These are phyloP conservation scores for Himalopsyche anomala DNA, from an alignment of 2,888 invertebrate species.

Conservation along the genomic window DNA sequence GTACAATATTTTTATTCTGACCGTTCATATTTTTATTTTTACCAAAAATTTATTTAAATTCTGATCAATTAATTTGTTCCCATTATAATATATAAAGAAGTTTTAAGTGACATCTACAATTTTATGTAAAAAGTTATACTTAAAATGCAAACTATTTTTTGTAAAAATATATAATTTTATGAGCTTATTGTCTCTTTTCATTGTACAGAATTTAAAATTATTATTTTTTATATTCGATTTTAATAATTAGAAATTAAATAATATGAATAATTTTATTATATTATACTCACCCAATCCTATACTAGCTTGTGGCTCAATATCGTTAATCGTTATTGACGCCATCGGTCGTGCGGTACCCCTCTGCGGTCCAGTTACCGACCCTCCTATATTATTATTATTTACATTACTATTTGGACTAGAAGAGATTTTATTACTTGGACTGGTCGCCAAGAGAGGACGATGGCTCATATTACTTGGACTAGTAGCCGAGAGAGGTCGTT, in stretches of 20 bases:
- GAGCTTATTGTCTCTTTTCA: too few species aligned
- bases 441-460: constrained; percentile 68
- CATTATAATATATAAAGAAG: too few species aligned
- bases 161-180: too few species aligned
- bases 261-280: constrained; percentile 55
- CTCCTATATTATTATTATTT: constrained; percentile 72
- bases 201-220: too few species aligned
- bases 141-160: too few species aligned
- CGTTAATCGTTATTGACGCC: constrained; percentile 72
- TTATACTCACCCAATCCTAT: constrained; percentile 72
- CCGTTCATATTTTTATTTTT: too few species aligned
- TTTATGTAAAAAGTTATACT: too few species aligned
- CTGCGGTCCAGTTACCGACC: constrained; percentile 67
- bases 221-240: too few species aligned
- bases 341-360: constrained; percentile 71
- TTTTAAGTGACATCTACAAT: too few species aligned
- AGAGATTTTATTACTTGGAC: constrained; percentile 78
- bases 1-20: too few species aligned
- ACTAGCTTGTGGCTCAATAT: constrained; percentile 74
- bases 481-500: constrained; percentile 58
- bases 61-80: too few species aligned
- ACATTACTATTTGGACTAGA: constrained; percentile 72
- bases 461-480: constrained; percentile 60
- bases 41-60: too few species aligned
- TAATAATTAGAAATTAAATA: background rate